A percentile compares a stretch with the other conserved stretches of the same genome.
Conservation (phyloP, 2,888 invertebrate genomes). For the Anarsia innoxiella region DNA sequence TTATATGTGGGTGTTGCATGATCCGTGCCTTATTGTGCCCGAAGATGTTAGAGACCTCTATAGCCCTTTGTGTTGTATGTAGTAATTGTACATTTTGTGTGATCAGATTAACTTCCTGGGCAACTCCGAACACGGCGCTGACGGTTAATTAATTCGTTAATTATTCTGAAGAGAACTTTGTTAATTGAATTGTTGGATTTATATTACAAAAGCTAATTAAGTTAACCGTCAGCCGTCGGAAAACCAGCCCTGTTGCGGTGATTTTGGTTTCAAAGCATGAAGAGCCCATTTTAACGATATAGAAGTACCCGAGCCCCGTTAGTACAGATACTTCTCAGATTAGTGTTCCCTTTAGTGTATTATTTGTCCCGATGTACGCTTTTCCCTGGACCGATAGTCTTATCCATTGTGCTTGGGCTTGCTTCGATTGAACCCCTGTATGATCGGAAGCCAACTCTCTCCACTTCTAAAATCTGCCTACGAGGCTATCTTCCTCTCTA, state of each 20-base stretch:
- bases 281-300: constrained; percentile 48
- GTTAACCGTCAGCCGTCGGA: constrained; percentile 64
- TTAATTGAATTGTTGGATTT: constrained; percentile 2
- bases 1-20: constrained; percentile 74
- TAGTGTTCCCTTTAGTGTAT: constrained; percentile 53
- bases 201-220: constrained; percentile 17
- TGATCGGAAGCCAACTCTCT: constrained; percentile 38
- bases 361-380: constrained; percentile 52
- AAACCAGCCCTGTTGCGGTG: constrained; percentile 40
- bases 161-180: constrained; percentile 6
- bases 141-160: constrained; percentile 47
- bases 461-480: constrained; percentile 36
- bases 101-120: constrained; percentile 41
- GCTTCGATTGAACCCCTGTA: constrained; percentile 54
- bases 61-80: constrained; percentile 72
- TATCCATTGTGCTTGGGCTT: constrained; percentile 69
- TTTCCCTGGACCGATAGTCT: constrained; percentile 48
- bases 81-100: constrained; percentile 62
- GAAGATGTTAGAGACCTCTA: constrained; percentile 63
- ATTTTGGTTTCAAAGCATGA: constrained; percentile 66
- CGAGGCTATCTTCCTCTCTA: constrained; percentile 42
- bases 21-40: constrained; percentile 71
- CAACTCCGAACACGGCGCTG: constrained; percentile 50
- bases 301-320: constrained; percentile 41
- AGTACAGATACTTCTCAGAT: constrained; percentile 50